Evolutionary conservation across 2,888 invertebrate species (phyloP).

Genomic region (Drosophila kanekoi): DNA sequence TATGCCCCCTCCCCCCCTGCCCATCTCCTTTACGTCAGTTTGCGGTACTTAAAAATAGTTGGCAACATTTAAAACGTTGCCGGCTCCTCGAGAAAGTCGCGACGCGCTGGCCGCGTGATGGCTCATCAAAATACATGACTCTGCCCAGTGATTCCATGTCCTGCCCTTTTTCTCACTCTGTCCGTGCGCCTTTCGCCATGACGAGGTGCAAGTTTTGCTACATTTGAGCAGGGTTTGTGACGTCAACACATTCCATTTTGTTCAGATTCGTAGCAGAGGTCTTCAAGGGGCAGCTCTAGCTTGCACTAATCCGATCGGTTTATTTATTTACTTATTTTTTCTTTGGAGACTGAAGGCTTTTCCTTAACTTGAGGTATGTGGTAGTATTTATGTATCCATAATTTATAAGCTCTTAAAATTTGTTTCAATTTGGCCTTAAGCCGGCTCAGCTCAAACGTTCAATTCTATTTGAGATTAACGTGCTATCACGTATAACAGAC

Average conservation of each 20-base stretch:
- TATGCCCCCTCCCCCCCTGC: no score
- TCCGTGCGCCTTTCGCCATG: conserved; percentile 2
- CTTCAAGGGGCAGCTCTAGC: neutral
- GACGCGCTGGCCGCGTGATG: conserved; percentile 22
- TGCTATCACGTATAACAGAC: no score
- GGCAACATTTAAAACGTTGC: conserved; percentile 63
- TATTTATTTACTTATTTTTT: neutral
- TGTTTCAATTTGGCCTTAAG: neutral
- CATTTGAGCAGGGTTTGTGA: conserved; percentile 2
- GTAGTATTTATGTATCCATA: neutral
- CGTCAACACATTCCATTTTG: conserved; percentile 16
- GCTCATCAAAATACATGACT: conserved; percentile 52
- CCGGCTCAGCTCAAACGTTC: neutral
- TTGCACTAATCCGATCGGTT: conserved; percentile 10
- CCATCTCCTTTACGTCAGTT: no score
- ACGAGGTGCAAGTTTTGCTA: conserved; percentile 6
- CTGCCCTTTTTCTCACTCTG: neutral
- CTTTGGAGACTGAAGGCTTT: neutral
- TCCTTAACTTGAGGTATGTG: neutral
- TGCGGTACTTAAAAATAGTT: conserved; percentile 78
- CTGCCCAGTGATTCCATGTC: conserved; percentile 27
- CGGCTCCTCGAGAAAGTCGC: conserved; percentile 5
- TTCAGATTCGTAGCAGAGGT: conserved; percentile 7
- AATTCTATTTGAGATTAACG: no score
- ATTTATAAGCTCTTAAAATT: conserved; percentile 1